phyloP scores from a whole-genome alignment of 2,797 vertebrate genomes.

The Xenopus petersii region DNA sequence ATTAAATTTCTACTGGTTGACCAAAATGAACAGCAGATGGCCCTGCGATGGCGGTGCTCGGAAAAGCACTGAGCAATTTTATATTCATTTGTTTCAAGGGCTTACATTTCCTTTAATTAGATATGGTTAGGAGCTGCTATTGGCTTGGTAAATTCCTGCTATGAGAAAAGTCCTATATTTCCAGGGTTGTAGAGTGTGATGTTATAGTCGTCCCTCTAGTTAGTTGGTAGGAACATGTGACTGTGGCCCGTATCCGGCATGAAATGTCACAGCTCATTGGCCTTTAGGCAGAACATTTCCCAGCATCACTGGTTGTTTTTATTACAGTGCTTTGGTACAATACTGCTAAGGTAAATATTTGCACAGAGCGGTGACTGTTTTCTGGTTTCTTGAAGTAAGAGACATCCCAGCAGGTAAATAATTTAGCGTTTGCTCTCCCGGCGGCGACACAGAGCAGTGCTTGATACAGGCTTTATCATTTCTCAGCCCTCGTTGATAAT shows the following conservation, averaged over 20 bases:
- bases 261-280: slow-evolving; percentile 56
- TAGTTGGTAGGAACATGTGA: slow-evolving; percentile 61
- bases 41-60: too few relatives aligned
- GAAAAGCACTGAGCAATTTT: too few relatives aligned
- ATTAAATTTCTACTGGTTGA: too few relatives aligned
- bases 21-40: too few relatives aligned
- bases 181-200: slow-evolving; percentile 31
- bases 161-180: too few relatives aligned
- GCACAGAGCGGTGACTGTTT: slow-evolving; percentile 68
- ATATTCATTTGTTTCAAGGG: too few relatives aligned
- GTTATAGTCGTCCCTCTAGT: slow-evolving; percentile 59
- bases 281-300: slow-evolving; percentile 58
- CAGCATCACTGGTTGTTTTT: slow-evolving; percentile 62
- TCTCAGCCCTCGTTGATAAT: slow-evolving; percentile 72
- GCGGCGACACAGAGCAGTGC: slow-evolving; percentile 56
- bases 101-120: too few relatives aligned
- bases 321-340: slow-evolving; percentile 66
- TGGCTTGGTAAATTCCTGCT: too few relatives aligned
- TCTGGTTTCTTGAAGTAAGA: slow-evolving; percentile 67
- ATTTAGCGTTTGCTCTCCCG: slow-evolving; percentile 72
- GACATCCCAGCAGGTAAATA: slow-evolving; percentile 73
- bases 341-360: slow-evolving; percentile 84
- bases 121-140: too few relatives aligned
- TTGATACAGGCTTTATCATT: slow-evolving; percentile 71
- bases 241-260: slow-evolving; percentile 48